Base-by-base conservation (phyloP, 2,113 vertebrate genomes). In the Sinocyclocheilus maitianheensis region DNA sequence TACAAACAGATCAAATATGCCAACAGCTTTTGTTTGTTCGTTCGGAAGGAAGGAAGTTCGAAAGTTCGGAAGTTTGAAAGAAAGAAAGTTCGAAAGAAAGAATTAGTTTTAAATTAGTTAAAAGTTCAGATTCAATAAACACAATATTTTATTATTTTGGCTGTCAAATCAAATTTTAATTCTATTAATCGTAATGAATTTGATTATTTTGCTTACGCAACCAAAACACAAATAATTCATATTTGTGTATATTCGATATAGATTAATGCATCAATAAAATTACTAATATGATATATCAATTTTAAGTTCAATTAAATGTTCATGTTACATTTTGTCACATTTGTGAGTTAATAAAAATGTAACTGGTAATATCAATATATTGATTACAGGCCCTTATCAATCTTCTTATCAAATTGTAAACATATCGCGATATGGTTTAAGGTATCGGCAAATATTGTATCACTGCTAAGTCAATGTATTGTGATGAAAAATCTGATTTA, bases 1-100 rank as follows among this genome's bases (percentile, higher is more conserved):
- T 46, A 84, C 77, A 75, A 34, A 83, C 80, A 79, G 65, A 81
- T 91, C 79, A 88, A 55, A 91, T 89, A 85, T 87, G 84, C 75
- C 86, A 86, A 83, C n/a, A 80, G 78, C 48, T 72, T 60, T 87
- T 83, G 84, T 81, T 85, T 87, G 24, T 37, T 85, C 30, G 30
- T 30, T 34, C 2, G 30, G 2, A 3, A 3, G 30, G 2, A 3
- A 2, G 30, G 30, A 34, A 34, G 30, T 26, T 26, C 26, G 1
- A 3, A 34, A 34, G 30, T 34, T 34, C 30, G 30, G 2, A 34
- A 34, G 30, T 34, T 34, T 0, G 30, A 34, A 34, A 34, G 30
- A 34, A 34, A 34, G 30, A 34, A 34, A 34, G 30, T 3, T 34
- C 30, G 30, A 34, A 34, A 34, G 30, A 34, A 34, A 34, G 30